Base-by-base conservation (phyloP, 2,888 invertebrate species). In the Tenthredo livida region DNA sequence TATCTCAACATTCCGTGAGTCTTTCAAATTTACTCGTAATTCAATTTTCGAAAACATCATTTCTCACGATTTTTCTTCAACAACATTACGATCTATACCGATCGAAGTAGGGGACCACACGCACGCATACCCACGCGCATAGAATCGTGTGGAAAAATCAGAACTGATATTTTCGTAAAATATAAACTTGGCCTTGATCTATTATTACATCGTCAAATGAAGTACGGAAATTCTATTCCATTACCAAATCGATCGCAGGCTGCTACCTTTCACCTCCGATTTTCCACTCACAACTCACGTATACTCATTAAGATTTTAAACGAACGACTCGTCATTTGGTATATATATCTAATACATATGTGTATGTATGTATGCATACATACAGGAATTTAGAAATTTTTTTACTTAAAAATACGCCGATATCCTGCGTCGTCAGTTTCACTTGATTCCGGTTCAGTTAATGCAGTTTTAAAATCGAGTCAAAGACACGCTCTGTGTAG, bases 371-470 rank as follows among this genome's bases (percentile, higher is more conserved):
- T 25, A 61, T n/a, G 33, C 37, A 17, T 37, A 37, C 37, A 7
- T 37, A 37, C 6, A 37, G 7, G 7, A 70, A 25, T 37, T 15
- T 70, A 15, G 33, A 33, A n/a, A 70, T 37, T 70, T 33, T 33
- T 29, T 17, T 10, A 37, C 15, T 6, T 25, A 21, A n/a, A 9
- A n/a, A 21, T n/a, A 43, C n/a, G 21, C 29, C n/a, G n/a, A 29
- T 25, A 54, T 77, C 21, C 54, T 29, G 47, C 33, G 1, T 50
- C 15, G 15, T 21, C 77, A 17, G 54, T 77, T 77, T 77, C 54
- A 77, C 77, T 77, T n/a, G 15, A 33, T 77, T 77, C 50, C 77
- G 54, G 77, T 77, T 54, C 77, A 50, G 25, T 77, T 43, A n/a
- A 25, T 50, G 40, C 43, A 47, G 75, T 15, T 73, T 29, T 33